Base-by-base conservation (phyloP, 30 jellyfish, hydroid and myxozoan genomes). In the Aurelia coerulea region DNA sequence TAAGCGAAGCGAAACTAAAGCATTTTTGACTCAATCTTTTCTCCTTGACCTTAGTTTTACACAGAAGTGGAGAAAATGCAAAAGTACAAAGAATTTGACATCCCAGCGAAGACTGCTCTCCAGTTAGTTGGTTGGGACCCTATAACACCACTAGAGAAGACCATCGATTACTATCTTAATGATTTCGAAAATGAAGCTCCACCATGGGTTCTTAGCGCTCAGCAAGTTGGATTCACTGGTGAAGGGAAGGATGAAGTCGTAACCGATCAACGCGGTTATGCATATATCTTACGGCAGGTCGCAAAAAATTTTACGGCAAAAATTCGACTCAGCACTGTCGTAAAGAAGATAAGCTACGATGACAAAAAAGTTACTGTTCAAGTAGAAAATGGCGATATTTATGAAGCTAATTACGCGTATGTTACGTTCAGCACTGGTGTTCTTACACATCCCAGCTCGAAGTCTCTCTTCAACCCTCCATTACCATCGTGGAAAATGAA, bases 401-500 rank as follows among this genome's bases (percentile, higher is more conserved):
- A 85, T 81, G 60, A 76, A 12, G 98, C 98, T 17, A 87, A 91
- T 41, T 79, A 85, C 67, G 90, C 75, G 16, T 68, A 85, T 2
- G 58, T 85, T 13, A 74, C 98, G 2, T 81, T 85, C 60, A 78
- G 93, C 59, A 34, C 90, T 74, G 94, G 93, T 56, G 98, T 91
- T 58, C 83, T 91, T 23, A 68, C 37, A 5, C 80, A 73, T 79
- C 68, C 69, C 35, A 33, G 17, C 5, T 64, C 86, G 19, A 59
- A 69, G 62, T 14, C 8, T 46, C 15, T 7, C 6, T 84, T 91
- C 70, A 68, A 64, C 18, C 98, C 98, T 8, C 52, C 80, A 14
- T 78, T 91, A 41, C 98, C 98, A 15, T 69, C 68, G 4, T 91
- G 98, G 98, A 91, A 91, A 67, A 69, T 54, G 75, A 90, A 91